Evolutionary conservation across 2,113 vertebrate species (phyloP).

Genomic region (Xenopus laevis): DNA sequence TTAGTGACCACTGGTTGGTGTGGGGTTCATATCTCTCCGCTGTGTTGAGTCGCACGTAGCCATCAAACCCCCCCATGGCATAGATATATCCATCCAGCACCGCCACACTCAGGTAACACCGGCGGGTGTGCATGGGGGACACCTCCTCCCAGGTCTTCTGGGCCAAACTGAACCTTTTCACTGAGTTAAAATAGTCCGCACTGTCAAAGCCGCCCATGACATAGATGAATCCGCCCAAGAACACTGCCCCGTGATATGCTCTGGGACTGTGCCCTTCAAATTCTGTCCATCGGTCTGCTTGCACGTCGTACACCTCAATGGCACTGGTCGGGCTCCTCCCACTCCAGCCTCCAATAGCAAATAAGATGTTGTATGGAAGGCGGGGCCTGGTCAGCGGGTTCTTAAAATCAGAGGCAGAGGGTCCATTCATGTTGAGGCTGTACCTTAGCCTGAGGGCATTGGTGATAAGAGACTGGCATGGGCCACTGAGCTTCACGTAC

Average conservation of each 20-base stretch:
- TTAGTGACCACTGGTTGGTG: slow-evolving; percentile 76
- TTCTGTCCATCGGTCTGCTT: slow-evolving; percentile 70
- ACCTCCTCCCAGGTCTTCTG: slow-evolving; percentile 70
- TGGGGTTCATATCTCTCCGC: slow-evolving; percentile 69
- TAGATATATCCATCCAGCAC: slow-evolving; percentile 64
- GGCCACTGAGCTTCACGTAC: slow-evolving; percentile 62
- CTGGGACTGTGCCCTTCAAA: slow-evolving; percentile 64
- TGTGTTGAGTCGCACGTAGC: slow-evolving; percentile 67
- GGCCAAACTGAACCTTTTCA: slow-evolving; percentile 68
- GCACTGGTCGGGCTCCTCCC: slow-evolving; percentile 62
- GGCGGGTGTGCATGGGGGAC: slow-evolving; percentile 72
- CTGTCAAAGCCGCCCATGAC: slow-evolving; percentile 73
- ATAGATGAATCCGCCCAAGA: slow-evolving; percentile 70
- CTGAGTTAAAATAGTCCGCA: slow-evolving; percentile 67
- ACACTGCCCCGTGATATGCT: slow-evolving; percentile 68
- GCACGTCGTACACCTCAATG: slow-evolving; percentile 69
- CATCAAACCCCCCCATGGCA: slow-evolving; percentile 80
- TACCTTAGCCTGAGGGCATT: slow-evolving; percentile 65
- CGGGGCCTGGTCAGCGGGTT: slow-evolving; percentile 67
- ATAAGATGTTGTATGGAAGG: slow-evolving; percentile 68
- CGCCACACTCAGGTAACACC: slow-evolving; percentile 74
- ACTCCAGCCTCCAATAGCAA: slow-evolving; percentile 77
- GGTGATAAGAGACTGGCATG: slow-evolving; percentile 67
- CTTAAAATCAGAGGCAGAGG: slow-evolving; percentile 48
- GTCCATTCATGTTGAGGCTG: slow-evolving; percentile 60